Percentiles rank a stretch among this genome's conserved stretches.
phyloP scores from a whole-genome alignment of 2,797 vertebrate species.

The Sarcophilus harrisii region DNA sequence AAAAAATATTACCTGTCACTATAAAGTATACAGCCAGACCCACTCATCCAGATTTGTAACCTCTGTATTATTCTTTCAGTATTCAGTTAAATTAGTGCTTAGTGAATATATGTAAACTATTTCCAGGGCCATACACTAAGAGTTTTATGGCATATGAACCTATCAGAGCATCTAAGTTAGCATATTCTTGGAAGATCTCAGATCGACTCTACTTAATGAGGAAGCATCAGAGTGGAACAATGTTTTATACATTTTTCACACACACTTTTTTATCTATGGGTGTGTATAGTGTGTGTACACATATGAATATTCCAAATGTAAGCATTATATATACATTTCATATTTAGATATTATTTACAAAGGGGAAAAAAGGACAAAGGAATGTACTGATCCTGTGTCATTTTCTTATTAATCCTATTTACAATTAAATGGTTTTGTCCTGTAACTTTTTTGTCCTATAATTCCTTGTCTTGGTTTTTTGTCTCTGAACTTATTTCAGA shows the following conservation, averaged over 20 bases:
- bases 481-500: background rate
- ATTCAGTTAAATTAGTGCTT: background rate
- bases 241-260: background rate
- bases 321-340: background rate
- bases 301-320: background rate
- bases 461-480: background rate
- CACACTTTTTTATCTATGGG: no score
- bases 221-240: background rate
- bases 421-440: no score
- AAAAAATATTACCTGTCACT: background rate
- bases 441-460: no score
- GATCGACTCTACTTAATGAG: background rate
- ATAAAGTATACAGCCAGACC: background rate
- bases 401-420: no score
- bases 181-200: background rate
- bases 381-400: background rate
- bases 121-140: background rate
- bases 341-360: background rate
- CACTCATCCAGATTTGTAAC: background rate
- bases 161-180: background rate
- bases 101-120: background rate
- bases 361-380: no score
- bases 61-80: background rate
- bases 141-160: background rate
- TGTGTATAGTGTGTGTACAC: no score